A percentile compares a stretch with the other conserved stretches of the same genome.
Evolutionary conservation across 2,797 vertebrate species (phyloP).

Genomic region (Xyrichtys novacula): DNA sequence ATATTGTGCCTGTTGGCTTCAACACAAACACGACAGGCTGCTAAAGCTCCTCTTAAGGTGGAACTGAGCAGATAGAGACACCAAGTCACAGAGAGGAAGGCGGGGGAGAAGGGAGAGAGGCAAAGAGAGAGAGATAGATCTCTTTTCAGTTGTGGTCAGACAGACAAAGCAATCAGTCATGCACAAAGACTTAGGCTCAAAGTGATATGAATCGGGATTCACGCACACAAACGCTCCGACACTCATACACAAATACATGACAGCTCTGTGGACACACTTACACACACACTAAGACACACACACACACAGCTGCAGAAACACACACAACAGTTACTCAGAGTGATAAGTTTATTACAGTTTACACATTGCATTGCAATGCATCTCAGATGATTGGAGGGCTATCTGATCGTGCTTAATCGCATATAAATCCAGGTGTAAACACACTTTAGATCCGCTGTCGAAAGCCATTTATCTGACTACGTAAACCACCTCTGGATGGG

Average conservation of each 20-base stretch:
- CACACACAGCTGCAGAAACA: constrained; percentile 10
- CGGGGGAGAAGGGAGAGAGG: constrained; percentile 29
- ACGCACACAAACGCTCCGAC: constrained; percentile 49
- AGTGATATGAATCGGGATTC: constrained; percentile 74
- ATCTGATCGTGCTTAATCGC: constrained; percentile 48
- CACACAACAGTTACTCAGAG: constrained; percentile 46
- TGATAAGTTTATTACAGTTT: constrained; percentile 69
- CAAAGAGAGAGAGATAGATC: constrained; percentile 68
- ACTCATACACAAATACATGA: constrained; percentile 54
- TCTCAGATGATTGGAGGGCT: constrained; percentile 21
- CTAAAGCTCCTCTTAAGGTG: constrained; percentile 91
- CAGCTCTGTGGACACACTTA: constrained; percentile 48
- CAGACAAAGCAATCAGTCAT: constrained; percentile 81
- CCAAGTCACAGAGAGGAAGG: constrained; percentile 31
- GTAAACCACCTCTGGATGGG: constrained; percentile 19
- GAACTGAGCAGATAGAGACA: constrained; percentile 80
- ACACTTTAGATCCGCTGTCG: constrained; percentile 4
- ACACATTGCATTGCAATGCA: constrained; percentile 49
- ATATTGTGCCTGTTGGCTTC: constrained; percentile 91
- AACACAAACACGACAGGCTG: constrained; percentile 89
- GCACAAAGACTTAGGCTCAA: constrained; percentile 75
- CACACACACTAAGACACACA: constrained; percentile 12
- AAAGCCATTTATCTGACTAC: constrained; percentile 1
- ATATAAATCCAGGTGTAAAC: constrained; percentile 59
- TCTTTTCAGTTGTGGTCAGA: constrained; percentile 79